phyloP scores from a whole-genome alignment of 2,888 invertebrate species.

The Phalera bucephala region DNA sequence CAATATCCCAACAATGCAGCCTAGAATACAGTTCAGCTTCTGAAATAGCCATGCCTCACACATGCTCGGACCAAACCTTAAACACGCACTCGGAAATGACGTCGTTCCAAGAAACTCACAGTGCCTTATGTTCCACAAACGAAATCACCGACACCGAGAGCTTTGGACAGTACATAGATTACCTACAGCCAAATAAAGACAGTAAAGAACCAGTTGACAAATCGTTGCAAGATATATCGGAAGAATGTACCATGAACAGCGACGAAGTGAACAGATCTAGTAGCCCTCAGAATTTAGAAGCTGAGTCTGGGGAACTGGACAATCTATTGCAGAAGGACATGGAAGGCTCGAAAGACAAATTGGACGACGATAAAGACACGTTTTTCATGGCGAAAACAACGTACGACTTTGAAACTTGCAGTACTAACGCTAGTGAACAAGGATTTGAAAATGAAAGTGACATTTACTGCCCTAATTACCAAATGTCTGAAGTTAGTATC shows the following conservation, averaged over 20 bases:
- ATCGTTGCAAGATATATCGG: constrained; percentile 73
- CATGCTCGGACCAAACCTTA: constrained; percentile 76
- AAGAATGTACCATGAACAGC: constrained; percentile 74
- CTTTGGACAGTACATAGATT: constrained; percentile 77
- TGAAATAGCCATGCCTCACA: constrained; percentile 77
- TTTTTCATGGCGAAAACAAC: constrained; percentile 71
- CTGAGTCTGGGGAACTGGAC: constrained; percentile 52
- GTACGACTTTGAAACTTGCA: constrained; percentile 74
- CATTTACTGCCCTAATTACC: constrained; percentile 83
- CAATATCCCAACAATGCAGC: constrained; percentile 88
- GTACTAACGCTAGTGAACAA: constrained; percentile 74
- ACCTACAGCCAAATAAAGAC: constrained; percentile 66
- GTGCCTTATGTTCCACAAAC: constrained; percentile 75
- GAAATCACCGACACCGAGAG: constrained; percentile 79
- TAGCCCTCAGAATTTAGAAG: constrained; percentile 54
- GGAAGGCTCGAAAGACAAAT: constrained; percentile 57
- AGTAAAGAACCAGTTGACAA: constrained; percentile 58
- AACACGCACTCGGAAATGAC: constrained; percentile 78
- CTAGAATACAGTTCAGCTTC: constrained; percentile 86
- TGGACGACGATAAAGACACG: constrained; percentile 63
- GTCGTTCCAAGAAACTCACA: constrained; percentile 74
- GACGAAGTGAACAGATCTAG: constrained; percentile 64
- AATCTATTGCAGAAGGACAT: constrained; percentile 55
- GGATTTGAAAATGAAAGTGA: constrained; percentile 84
- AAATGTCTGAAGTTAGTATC: constrained; percentile 86